Evolutionary conservation across 2,888 invertebrate genomes (phyloP).

Genomic region (Ommatoiulus sabulosus): DNA sequence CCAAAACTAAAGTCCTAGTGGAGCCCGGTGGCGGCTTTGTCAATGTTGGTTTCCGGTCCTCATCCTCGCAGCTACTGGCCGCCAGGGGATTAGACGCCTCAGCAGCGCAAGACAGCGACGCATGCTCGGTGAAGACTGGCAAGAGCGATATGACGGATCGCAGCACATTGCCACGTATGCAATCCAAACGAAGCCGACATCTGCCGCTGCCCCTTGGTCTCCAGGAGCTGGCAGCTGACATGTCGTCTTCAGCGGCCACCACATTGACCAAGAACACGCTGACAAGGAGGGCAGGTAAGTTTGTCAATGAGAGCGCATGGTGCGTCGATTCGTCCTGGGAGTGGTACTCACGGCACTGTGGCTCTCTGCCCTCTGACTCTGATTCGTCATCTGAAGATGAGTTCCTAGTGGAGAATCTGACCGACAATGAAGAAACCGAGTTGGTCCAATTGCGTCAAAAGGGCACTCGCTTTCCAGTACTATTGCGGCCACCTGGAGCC

Average conservation of each 20-base stretch:
- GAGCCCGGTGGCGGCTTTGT: conserved; percentile 53
- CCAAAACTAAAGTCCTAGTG: conserved; percentile 50
- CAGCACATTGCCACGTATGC: conserved; percentile 50
- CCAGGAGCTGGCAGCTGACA: conserved; percentile 13
- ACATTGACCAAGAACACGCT: conserved; percentile 54
- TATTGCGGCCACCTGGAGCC: conserved; percentile 46
- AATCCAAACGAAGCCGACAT: neutral
- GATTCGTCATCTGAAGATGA: conserved; percentile 65
- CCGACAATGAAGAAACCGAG: conserved; percentile 69
- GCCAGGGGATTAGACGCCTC: neutral
- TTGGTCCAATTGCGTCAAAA: conserved; percentile 57
- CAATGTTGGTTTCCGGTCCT: conserved; percentile 55
- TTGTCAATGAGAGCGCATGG: conserved; percentile 75
- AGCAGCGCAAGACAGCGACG: neutral
- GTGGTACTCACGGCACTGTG: conserved; percentile 76
- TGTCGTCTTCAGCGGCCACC: conserved; percentile 53
- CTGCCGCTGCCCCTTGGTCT: neutral
- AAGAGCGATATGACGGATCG: conserved; percentile 37
- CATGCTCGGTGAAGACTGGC: neutral
- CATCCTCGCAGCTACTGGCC: conserved; percentile 52
- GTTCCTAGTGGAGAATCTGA: conserved; percentile 68
- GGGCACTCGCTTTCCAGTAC: conserved; percentile 49
- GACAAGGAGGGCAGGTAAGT: conserved; percentile 62
- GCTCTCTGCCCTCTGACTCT: conserved; percentile 55
- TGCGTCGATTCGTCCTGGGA: conserved; percentile 92